Percentiles rank a stretch among this genome's conserved stretches.
phyloP scores from a whole-genome alignment of 2,797 vertebrate species.

The Scyliorhinus canicula region DNA sequence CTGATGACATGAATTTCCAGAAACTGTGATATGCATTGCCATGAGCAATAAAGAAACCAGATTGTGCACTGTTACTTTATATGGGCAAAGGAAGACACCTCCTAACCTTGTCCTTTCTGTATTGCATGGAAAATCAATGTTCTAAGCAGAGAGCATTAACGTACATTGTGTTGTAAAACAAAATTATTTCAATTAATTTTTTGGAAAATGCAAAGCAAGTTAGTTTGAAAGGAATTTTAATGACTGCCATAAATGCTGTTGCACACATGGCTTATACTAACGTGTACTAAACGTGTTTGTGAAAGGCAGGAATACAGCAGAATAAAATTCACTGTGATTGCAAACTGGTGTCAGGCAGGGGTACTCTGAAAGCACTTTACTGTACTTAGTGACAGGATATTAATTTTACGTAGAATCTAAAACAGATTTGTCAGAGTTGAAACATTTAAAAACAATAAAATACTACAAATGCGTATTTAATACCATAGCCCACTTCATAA shows the following conservation, averaged over 20 bases:
- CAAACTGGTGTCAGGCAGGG: not conserved
- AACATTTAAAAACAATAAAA: not conserved
- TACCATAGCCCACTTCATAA: not conserved
- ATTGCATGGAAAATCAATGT: not conserved
- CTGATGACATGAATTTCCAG: not conserved
- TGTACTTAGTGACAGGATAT: not conserved
- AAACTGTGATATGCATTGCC: not conserved
- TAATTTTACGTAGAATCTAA: not conserved
- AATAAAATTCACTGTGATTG: not conserved
- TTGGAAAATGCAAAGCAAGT: not conserved
- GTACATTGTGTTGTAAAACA: not conserved
- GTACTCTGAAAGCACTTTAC: not conserved
- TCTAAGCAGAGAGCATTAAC: not conserved
- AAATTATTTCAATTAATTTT: not conserved
- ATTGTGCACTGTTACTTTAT: not conserved
- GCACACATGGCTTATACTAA: too few relatives aligned
- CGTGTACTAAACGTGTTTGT: not conserved
- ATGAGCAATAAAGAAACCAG: not conserved
- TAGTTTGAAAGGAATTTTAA: not conserved
- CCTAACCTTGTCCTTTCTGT: not conserved
- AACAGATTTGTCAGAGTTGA: conserved; percentile 15
- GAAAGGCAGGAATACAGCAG: not conserved
- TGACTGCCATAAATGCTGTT: not conserved
- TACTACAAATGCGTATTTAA: not conserved
- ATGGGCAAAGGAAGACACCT: not conserved